These are phyloP conservation scores for Geotrypetes seraphini DNA, from an alignment of 2,797 vertebrate species.

Conservation along the genomic window DNA sequence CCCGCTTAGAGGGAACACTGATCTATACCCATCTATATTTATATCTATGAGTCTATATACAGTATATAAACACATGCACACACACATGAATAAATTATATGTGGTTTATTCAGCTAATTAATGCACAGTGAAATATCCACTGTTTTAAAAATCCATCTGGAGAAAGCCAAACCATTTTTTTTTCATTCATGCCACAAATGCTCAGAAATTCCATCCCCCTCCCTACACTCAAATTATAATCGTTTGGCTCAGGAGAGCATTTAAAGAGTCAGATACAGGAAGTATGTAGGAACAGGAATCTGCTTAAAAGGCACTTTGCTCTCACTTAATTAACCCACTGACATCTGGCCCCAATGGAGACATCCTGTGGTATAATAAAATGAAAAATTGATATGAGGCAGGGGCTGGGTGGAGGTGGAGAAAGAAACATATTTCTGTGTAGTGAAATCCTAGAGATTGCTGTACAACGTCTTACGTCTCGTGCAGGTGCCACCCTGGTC, in stretches of 20 bases:
- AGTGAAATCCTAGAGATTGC: conserved; percentile 9
- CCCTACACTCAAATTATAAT: background rate
- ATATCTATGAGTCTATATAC: too few species aligned
- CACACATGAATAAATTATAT: too few species aligned
- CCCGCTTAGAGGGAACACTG: too few species aligned
- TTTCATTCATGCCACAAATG: background rate
- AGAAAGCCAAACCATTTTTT: background rate
- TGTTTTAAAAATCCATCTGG: background rate
- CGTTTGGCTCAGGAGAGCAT: background rate
- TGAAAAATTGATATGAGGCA: background rate
- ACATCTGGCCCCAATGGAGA: conserved; percentile 10
- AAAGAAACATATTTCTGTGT: too few species aligned
- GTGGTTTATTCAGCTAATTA: background rate
- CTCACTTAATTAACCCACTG: conserved; percentile 18
- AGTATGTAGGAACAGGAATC: background rate
- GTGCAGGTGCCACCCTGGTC: too few species aligned
- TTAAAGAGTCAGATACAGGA: background rate
- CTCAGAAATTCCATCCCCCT: background rate
- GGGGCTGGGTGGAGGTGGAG: background rate
- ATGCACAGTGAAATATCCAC: background rate
- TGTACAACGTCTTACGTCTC: conserved; percentile 18
- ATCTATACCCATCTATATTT: too few species aligned
- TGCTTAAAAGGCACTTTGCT: background rate
- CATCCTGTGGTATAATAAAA: conserved; percentile 15
- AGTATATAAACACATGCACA: too few species aligned